Evolutionary conservation across 1,140 invertebrate genomes (phyloP), one percentile per base, ranked within the genome.

Genomic region (Drosophila asahinai): DNA sequence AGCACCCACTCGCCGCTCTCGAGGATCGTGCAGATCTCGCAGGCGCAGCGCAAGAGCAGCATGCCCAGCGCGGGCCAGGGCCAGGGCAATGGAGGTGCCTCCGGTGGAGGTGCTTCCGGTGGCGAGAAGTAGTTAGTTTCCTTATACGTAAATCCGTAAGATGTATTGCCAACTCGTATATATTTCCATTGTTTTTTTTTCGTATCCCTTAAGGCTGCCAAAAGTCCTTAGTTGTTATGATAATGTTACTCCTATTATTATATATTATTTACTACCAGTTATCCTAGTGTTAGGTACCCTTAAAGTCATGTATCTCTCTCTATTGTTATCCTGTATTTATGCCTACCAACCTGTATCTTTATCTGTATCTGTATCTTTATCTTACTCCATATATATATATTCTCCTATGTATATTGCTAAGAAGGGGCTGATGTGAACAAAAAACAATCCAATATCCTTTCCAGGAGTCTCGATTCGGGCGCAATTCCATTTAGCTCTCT

Each of bases 1-100:
- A 93, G 90, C 71, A 93, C 92, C 27, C 92, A 93, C 61, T 93
- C 92, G 4, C 92, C 92, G 40, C 68, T 93, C 14, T 93, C 92
- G 27, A 75, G 92, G 15, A 93, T 93, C 59, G 92, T 92, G 61
- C 92, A 93, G 61, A 92, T 93, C 42, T 81, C 91, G 40, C 91
- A 93, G 79, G 92, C 92, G 19, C 90, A 92, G 59, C 80, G 92
- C 40, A 93, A 93, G 82, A 92, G 83, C 58, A 93, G 92, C 72
- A 92, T 90, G 87, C 91, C 84, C n/a, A 47, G 17, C 17, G 17
- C 57, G 25, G 57, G 43, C n/a, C 25, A 42, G 1, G 38, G 36
- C 33, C 3, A 15, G 15, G 30, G 33, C 19, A 19, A 40, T 25
- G 22, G 22, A 25, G 22, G 22, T 22, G 22, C 22, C 22, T 22